Evolutionary conservation across 2,113 vertebrate species (phyloP).

Genomic region (Periophthalmus modestus): DNA sequence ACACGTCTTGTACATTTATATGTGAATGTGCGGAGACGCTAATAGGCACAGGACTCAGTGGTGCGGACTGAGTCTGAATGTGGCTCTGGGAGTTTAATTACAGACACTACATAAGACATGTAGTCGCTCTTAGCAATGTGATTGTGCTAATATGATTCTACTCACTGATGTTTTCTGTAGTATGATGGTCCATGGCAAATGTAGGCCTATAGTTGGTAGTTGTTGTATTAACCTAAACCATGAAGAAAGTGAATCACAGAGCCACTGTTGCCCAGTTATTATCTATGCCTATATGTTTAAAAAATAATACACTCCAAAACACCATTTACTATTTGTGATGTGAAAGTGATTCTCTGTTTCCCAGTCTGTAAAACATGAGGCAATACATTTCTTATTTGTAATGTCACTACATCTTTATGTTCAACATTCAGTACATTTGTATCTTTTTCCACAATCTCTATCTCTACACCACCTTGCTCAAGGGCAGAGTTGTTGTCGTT

Average conservation of each 20-base stretch:
- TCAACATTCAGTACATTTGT: neutral
- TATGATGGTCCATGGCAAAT: no score
- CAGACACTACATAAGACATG: neutral
- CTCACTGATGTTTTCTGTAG: no score
- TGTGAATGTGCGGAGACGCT: neutral
- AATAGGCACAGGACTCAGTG: neutral
- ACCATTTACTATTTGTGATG: no score
- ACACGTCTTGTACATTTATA: slow-evolving; percentile 25
- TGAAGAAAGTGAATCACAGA: no score
- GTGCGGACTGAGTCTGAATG: neutral
- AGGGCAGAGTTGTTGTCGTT: slow-evolving; percentile 41
- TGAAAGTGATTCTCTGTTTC: no score
- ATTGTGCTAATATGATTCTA: neutral
- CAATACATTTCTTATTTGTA: no score
- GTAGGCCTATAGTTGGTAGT: no score
- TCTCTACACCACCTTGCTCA: slow-evolving; percentile 27
- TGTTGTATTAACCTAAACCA: no score
- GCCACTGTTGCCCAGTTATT: no score
- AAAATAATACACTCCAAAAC: no score
- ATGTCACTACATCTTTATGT: neutral
- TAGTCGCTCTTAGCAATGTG: neutral
- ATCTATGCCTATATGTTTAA: no score
- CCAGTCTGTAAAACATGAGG: no score
- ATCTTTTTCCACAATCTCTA: neutral
- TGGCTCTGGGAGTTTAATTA: slow-evolving; percentile 23